Evolutionary conservation across 1,140 invertebrate genomes (phyloP).

Genomic region (Papilio aristodemus): DNA sequence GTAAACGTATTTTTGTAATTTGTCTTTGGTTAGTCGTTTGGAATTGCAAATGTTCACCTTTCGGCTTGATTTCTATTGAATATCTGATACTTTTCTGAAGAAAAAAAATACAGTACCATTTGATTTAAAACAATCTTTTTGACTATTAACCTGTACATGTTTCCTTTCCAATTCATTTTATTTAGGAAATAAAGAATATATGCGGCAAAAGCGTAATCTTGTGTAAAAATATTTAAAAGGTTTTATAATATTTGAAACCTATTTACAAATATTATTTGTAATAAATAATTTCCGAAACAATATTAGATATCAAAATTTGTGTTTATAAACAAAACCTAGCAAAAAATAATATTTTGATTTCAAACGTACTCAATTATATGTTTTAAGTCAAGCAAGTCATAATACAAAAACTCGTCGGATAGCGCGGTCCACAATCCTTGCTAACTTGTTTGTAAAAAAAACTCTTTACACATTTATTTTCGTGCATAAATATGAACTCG

Average conservation of each 20-base stretch:
- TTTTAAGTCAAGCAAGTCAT: not conserved
- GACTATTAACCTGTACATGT: no score
- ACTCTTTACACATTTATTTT: not conserved
- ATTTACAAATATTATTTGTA: no score
- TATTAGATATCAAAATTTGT: no score
- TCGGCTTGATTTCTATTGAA: not conserved
- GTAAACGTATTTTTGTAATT: constrained; percentile 33
- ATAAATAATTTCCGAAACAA: no score
- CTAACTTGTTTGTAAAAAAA: not conserved
- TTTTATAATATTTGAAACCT: no score
- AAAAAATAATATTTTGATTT: no score
- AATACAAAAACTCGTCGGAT: not conserved
- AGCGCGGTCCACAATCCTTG: not conserved
- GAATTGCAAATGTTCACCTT: constrained; percentile 29
- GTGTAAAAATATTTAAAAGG: no score
- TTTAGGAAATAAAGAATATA: no score
- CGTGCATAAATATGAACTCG: constrained; percentile 5
- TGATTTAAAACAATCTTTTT: not conserved
- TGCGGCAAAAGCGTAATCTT: no score
- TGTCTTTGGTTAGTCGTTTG: constrained; percentile 30
- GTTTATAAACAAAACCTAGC: no score
- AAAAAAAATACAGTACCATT: not conserved
- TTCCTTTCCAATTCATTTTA: no score
- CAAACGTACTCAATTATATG: no score
- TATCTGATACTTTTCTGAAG: not conserved